Evolutionary conservation across 2,888 invertebrate species (phyloP), one percentile per base, ranked within the genome.

Genomic region (Agrochola macilenta): DNA sequence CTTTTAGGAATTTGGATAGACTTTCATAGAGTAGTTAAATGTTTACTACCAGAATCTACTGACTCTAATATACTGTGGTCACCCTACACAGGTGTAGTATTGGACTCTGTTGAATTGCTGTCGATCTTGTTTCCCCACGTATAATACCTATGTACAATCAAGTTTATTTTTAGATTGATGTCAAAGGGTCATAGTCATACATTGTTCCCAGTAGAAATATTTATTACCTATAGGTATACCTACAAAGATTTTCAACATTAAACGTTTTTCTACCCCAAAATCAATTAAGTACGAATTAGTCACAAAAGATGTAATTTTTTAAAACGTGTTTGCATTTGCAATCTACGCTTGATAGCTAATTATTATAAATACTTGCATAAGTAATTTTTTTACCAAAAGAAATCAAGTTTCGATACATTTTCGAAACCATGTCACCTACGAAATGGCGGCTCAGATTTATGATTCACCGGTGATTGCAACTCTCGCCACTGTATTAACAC

Each of bases 361-460:
- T 0, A 57, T n/a, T 57, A 57, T n/a, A 57, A 57, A 57, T 5
- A 43, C 0, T 11, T 26, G 17, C 5, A 20, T 49, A 20, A 2
- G 7, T 7, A 49, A 1, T 54, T 39, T 57, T 49, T 49, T 49
- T 12, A n/a, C 23, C 1, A 20, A 63, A 71, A 74, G 14, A 82
- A 73, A 79, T 73, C 54, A 66, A 73, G 63, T 49, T 58, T 35
- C 58, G 11, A 68, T 46, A 74, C 65, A 74, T 76, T 85, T 72
- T 64, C 20, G 11, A 64, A 74, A 69, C 17, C 61, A 60, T 61
- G 79, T 74, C 76, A 76, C 66, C 69, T 73, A 63, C 77, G 14
- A 73, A 79, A 69, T 76, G 76, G 39, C 64, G 49, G 57, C 14
- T 52, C 70, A 77, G 80, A 86, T 86, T 87, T 78, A 87, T 86